Evolutionary conservation across 2,113 vertebrate genomes (phyloP).

Genomic region (Actenoides hombroni): DNA sequence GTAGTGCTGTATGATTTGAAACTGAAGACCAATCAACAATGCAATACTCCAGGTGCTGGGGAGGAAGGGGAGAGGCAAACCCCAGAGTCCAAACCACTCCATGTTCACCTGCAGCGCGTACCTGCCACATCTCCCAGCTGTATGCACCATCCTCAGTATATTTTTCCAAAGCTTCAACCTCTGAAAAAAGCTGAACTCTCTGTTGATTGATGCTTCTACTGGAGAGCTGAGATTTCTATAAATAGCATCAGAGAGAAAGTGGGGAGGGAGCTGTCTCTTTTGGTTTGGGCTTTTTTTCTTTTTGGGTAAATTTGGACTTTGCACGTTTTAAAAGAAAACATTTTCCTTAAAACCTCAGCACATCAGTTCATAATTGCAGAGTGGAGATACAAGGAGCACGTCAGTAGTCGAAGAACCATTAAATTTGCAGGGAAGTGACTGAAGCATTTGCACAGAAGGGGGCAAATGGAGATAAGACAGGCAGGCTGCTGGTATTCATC

Average conservation of each 20-base stretch:
- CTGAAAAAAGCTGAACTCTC: neutral
- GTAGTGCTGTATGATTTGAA: neutral
- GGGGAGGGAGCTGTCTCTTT: neutral
- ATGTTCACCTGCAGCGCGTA: neutral
- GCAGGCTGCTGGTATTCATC: neutral
- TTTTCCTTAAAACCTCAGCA: neutral
- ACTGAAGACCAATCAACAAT: neutral
- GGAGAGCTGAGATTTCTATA: neutral
- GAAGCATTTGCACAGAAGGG: slow-evolving; percentile 51
- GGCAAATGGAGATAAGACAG: slow-evolving; percentile 47
- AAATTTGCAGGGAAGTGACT: slow-evolving; percentile 36
- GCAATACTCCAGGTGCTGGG: neutral
- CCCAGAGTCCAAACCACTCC: neutral
- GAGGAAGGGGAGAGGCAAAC: neutral
- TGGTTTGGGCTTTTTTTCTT: neutral
- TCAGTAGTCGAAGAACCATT: slow-evolving; percentile 12
- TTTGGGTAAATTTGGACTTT: neutral
- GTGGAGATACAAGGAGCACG: neutral
- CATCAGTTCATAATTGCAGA: neutral
- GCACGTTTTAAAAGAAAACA: neutral
- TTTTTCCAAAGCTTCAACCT: neutral
- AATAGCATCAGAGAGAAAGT: neutral
- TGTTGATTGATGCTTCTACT: neutral
- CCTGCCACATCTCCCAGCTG: neutral
- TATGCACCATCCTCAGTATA: neutral